Conservation (phyloP, 2,797 vertebrate genomes). For the Nasua narica region DNA sequence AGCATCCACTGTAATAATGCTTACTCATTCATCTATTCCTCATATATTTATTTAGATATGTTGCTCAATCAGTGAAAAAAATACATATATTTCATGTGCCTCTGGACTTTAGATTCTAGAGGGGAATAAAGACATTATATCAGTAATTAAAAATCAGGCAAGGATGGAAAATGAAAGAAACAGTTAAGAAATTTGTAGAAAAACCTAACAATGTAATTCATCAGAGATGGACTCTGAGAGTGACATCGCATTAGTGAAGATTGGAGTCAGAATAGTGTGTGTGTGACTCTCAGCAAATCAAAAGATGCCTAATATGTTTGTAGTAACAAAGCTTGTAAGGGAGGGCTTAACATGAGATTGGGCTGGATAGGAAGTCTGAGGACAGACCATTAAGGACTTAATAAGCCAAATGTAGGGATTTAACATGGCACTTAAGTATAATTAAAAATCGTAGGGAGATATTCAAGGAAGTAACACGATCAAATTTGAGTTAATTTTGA, state of each 20-base stretch:
- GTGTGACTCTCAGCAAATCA: not conserved
- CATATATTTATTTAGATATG: not conserved
- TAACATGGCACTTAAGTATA: not conserved
- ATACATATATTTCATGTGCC: not conserved
- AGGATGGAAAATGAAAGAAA: not conserved
- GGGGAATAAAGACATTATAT: not conserved
- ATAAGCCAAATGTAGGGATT: not conserved
- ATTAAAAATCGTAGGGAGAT: not conserved
- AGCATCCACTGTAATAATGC: not conserved
- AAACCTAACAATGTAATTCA: not conserved
- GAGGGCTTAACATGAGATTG: not conserved
- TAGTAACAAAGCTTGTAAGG: not conserved
- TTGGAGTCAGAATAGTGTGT: not conserved
- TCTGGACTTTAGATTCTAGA: not conserved
- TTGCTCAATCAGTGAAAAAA: not conserved
- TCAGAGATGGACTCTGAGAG: not conserved
- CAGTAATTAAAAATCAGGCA: not conserved
- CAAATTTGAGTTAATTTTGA: not conserved
- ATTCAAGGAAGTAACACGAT: not conserved
- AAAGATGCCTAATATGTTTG: not conserved
- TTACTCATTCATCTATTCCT: not conserved
- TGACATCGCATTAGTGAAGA: not conserved
- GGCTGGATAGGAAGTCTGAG: not conserved
- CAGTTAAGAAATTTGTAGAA: not conserved
- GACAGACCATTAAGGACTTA: not conserved